Percentiles rank a stretch among this genome's conserved stretches.
Evolutionary conservation across 2,113 vertebrate genomes (phyloP).

Genomic region (Ophthalmolycus amberensis): DNA sequence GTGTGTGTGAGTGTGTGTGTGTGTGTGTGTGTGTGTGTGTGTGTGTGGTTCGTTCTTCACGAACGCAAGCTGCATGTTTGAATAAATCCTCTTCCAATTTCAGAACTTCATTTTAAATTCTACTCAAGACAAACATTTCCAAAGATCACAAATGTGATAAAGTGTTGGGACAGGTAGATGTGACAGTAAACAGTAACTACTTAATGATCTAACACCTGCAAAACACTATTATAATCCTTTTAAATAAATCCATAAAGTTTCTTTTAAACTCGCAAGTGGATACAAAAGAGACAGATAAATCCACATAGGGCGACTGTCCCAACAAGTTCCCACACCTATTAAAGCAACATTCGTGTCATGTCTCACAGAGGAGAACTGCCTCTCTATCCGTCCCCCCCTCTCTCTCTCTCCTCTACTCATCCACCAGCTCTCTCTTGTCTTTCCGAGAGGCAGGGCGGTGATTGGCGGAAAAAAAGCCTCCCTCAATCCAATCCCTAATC

Average conservation of each 20-base stretch:
- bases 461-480: conserved; percentile 64
- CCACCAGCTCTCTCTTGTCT: conserved; percentile 22
- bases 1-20: too few species aligned
- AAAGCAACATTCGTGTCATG: neutral
- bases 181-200: neutral
- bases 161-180: neutral
- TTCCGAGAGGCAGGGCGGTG: conserved; percentile 34
- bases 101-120: neutral
- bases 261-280: neutral
- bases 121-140: neutral
- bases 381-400: neutral
- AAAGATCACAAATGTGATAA: neutral
- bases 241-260: neutral
- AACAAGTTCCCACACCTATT: neutral
- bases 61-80: neutral
- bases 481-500: conserved; percentile 59
- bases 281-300: neutral
- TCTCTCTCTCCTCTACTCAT: neutral
- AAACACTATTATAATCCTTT: neutral
- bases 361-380: conserved; percentile 6
- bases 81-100: neutral
- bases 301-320: neutral
- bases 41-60: neutral
- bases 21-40: too few species aligned
- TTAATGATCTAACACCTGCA: neutral